A percentile compares a stretch with the other conserved stretches of the same genome.
phyloP scores from a whole-genome alignment of 2,797 vertebrate genomes.

The Microhierax caerulescens region DNA sequence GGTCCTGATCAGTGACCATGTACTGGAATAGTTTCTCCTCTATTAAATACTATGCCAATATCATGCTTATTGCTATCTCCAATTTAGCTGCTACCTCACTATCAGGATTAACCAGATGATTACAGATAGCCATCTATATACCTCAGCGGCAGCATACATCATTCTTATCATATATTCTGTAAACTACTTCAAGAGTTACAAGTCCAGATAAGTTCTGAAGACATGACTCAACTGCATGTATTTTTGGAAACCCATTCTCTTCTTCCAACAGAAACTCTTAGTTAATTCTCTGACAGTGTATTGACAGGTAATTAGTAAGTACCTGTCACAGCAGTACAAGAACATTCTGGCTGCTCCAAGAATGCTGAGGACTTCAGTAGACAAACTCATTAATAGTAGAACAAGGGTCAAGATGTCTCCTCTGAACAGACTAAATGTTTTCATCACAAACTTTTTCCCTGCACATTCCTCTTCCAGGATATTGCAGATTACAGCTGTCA shows the following conservation, averaged over 20 bases:
- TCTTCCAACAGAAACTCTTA: not conserved
- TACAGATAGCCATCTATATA: not conserved
- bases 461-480: not conserved
- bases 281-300: not conserved
- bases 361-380: not conserved
- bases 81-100: not conserved
- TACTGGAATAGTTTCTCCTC: not conserved
- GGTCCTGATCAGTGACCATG: not conserved
- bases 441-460: not conserved
- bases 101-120: not conserved
- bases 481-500: not conserved
- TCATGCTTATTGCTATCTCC: not conserved
- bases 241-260: not conserved
- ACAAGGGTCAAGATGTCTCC: not conserved
- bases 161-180: not conserved
- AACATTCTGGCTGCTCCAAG: not conserved
- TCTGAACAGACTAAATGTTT: not conserved
- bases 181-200: not conserved
- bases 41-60: not conserved
- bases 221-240: not conserved
- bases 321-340: not conserved
- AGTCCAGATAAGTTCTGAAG: not conserved
- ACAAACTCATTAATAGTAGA: not conserved
- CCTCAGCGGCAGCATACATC: not conserved
- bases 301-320: not conserved